Conservation (phyloP, 2,797 vertebrate species). For the Eidolon dupreanum region DNA sequence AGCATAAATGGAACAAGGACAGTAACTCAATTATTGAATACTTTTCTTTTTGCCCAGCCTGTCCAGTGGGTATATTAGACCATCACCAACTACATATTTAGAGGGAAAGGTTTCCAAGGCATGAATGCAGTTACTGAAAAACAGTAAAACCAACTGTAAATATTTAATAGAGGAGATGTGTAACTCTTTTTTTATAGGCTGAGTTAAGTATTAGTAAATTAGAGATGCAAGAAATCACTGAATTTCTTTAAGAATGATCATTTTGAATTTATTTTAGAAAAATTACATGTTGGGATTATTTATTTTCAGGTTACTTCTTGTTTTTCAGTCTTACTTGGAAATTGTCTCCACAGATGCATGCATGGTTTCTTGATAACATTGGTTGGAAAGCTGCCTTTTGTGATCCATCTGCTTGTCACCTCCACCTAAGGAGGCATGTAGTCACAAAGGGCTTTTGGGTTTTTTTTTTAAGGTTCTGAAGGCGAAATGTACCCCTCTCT, state of each 20-base stretch:
- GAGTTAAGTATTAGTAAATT: background rate
- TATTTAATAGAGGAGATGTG: background rate
- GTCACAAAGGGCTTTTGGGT: no score
- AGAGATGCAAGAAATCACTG: background rate
- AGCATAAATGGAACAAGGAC: background rate
- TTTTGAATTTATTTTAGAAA: background rate
- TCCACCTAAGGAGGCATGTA: background rate
- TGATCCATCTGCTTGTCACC: background rate
- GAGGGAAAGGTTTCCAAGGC: background rate
- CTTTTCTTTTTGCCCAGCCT: background rate
- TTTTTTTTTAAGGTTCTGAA: background rate
- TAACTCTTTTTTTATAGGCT: background rate
- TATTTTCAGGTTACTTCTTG: background rate
- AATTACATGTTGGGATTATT: background rate
- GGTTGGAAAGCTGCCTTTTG: background rate
- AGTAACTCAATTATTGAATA: background rate
- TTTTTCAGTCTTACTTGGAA: background rate
- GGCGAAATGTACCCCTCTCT: background rate
- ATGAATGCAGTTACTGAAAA: background rate
- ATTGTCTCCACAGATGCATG: background rate
- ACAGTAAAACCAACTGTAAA: background rate
- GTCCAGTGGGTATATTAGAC: background rate
- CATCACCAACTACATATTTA: background rate
- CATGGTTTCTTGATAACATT: rapidly evolving
- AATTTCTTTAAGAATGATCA: background rate